Base-by-base conservation (phyloP, 2,888 invertebrate genomes). In the Andricus curvator region DNA sequence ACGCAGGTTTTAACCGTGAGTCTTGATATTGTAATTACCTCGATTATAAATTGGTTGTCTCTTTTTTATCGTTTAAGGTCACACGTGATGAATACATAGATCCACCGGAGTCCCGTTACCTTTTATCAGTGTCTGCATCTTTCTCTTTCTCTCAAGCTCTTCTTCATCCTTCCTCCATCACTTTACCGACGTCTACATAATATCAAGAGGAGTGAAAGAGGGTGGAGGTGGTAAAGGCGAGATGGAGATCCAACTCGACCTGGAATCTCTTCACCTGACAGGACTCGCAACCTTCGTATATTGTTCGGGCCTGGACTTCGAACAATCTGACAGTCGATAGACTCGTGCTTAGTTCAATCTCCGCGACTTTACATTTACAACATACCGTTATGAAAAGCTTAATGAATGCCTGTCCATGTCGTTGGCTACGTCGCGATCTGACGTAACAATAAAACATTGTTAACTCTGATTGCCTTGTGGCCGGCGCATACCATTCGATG, bases 371-470 rank as follows among this genome's bases (percentile, higher is more conserved):
- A 33, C 17, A 70, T 48, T 51, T 29, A 87, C 88, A 85, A 86
- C 87, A 84, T 85, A 90, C 91, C 91, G 91, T 91, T 91, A 92
- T 90, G 89, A 91, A 91, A 90, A 91, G 89, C 91, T 90, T 90
- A 91, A 92, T 91, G 90, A 89, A 89, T 87, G 88, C 86, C 90
- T 90, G 90, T 89, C 88, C 87, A 86, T 86, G 84, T 85, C 88
- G 85, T 86, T 84, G 85, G 83, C 83, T 84, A 84, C 85, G 87
- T 86, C 85, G 86, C 87, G 86, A 88, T 88, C 89, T 90, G 89
- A 91, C 89, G 90, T 89, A 92, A 92, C 91, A 92, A 92, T 91
- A 91, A 92, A 91, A 92, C 91, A 92, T 92, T 92, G 91, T 92
- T 91, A 90, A 90, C 89, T 88, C 86, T 90, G 90, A 91, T 91